Conservation (phyloP, 1,140 invertebrate genomes). For the Hylyphantes graminicola region DNA sequence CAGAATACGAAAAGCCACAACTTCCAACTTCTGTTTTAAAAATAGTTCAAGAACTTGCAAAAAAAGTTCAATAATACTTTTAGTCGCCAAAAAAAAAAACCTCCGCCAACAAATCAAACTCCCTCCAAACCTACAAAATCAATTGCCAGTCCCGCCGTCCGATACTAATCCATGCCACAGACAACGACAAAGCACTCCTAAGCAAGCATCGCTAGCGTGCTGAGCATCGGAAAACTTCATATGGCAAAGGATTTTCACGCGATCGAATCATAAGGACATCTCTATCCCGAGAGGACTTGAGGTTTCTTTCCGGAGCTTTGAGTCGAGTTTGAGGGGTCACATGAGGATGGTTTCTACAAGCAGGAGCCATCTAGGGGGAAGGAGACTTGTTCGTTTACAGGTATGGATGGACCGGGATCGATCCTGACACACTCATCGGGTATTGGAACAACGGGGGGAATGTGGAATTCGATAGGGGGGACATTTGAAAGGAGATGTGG, state of each 20-base stretch:
- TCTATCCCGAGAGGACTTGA: not conserved
- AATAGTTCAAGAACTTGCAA: no score
- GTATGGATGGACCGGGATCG: conserved; percentile 1
- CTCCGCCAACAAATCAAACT: no score
- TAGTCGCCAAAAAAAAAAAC: no score
- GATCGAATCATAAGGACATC: no score
- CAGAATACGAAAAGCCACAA: no score
- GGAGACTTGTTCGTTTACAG: conserved; percentile 20
- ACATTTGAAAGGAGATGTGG: not conserved
- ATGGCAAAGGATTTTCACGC: no score
- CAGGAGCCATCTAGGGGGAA: conserved; percentile 38
- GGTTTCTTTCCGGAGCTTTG: conserved; percentile 5
- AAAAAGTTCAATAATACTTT: no score
- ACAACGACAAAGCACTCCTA: not conserved
- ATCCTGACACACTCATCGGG: conserved; percentile 25
- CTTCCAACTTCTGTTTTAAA: no score
- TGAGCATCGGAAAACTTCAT: not conserved
- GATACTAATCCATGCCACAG: conserved; percentile 4
- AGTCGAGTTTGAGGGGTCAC: not conserved
- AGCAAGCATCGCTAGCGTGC: conserved; percentile 26
- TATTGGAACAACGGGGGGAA: conserved; percentile 25
- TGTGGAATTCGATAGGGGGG: conserved; percentile 26
- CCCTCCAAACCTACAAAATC: no score
- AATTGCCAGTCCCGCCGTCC: no score
- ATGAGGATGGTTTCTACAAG: not conserved